These are phyloP conservation scores for Canis aureus DNA, from an alignment of 2,113 vertebrate genomes.

Conservation along the genomic window DNA sequence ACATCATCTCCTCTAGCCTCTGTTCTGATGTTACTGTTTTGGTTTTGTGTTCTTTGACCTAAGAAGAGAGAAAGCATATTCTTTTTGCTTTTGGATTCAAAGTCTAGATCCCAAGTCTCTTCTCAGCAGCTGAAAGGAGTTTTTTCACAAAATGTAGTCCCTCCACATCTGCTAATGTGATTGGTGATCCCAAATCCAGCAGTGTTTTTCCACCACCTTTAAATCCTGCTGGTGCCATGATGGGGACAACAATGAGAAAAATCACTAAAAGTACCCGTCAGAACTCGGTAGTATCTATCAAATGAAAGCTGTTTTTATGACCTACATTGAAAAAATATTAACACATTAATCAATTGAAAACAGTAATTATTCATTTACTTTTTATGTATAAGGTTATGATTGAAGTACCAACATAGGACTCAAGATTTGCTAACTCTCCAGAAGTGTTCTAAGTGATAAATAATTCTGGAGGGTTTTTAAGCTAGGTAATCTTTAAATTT, in stretches of 20 bases:
- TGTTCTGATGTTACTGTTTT: neutral
- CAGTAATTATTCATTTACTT: neutral
- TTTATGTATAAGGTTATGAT: neutral
- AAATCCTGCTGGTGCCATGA: conserved; percentile 42
- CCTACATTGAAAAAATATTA: conserved; percentile 69
- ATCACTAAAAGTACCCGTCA: conserved; percentile 16
- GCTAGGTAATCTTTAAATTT: neutral
- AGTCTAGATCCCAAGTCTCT: neutral
- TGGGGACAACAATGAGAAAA: conserved; percentile 26
- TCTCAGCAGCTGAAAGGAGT: neutral
- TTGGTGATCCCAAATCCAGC: neutral
- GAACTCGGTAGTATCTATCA: conserved; percentile 78
- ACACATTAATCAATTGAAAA: neutral
- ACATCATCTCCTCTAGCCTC: neutral
- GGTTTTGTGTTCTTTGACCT: neutral
- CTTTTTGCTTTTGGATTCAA: neutral
- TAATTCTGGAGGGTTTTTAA: neutral
- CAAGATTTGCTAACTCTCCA: neutral
- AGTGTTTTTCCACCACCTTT: neutral
- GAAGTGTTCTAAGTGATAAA: neutral
- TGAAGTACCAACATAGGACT: neutral
- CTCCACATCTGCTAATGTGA: conserved; percentile 53
- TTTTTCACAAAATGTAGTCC: conserved; percentile 19
- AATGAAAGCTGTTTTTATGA: conserved; percentile 83
- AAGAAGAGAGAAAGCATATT: neutral